A percentile compares a stretch with the other conserved stretches of the same genome.
phyloP scores from a whole-genome alignment of 2,888 invertebrate species.

The Ormyrus rosae region DNA sequence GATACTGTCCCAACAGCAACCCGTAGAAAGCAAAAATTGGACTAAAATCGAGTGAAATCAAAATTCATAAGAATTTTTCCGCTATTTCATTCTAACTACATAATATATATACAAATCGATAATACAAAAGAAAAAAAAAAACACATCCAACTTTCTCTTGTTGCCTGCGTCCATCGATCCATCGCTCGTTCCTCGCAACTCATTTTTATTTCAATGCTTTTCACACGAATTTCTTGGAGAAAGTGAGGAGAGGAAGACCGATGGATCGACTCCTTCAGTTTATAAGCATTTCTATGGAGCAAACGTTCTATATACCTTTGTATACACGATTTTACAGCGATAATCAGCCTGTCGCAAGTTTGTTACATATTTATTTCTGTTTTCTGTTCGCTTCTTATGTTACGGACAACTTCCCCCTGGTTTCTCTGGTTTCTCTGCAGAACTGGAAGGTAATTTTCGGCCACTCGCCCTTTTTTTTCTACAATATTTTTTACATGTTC shows the following conservation, averaged over 20 bases:
- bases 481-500: slow-evolving; percentile 33
- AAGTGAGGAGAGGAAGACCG: background rate
- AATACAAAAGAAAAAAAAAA: background rate
- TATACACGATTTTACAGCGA: slow-evolving; percentile 61
- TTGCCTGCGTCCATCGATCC: background rate
- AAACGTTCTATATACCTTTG: slow-evolving; percentile 1
- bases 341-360: slow-evolving; percentile 68
- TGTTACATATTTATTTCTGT: slow-evolving; percentile 70
- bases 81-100: slow-evolving; percentile 7
- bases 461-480: slow-evolving; percentile 35
- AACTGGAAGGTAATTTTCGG: slow-evolving; percentile 73
- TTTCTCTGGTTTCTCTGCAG: slow-evolving; percentile 74
- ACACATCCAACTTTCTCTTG: slow-evolving; percentile 9
- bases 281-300: slow-evolving; percentile 18
- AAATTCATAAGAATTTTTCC: slow-evolving; percentile 34
- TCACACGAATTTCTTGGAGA: background rate
- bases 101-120: background rate
- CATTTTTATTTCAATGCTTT: background rate
- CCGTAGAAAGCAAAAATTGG: slow-evolving; percentile 53
- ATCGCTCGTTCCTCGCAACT: background rate
- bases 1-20: slow-evolving; percentile 51
- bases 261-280: background rate
- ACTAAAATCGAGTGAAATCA: slow-evolving; percentile 38
- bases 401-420: slow-evolving; percentile 69
- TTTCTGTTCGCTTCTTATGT: slow-evolving; percentile 75